Evolutionary conservation across 92 coral and sea anemone genomes (phyloP).

Genomic region (Galaxea fascicularis): DNA sequence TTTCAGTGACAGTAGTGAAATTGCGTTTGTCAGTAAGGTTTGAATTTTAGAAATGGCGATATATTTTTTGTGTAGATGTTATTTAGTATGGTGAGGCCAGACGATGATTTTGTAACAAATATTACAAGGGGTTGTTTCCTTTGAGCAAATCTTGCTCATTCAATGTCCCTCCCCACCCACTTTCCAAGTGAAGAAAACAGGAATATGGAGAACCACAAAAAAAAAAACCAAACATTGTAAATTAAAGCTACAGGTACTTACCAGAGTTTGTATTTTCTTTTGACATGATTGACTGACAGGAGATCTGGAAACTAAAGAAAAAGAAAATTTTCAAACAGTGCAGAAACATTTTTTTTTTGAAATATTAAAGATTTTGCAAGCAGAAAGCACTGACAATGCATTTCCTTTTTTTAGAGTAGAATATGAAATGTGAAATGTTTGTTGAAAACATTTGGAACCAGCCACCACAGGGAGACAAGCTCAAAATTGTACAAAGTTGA

Average conservation of each 20-base stretch:
- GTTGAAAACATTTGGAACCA: constrained; percentile 14
- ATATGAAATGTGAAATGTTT: constrained; percentile 14
- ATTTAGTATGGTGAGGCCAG: not conserved
- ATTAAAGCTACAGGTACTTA: constrained; percentile 17
- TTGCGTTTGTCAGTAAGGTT: no score
- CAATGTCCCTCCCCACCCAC: not conserved
- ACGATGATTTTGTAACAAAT: not conserved
- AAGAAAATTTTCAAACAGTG: constrained; percentile 9
- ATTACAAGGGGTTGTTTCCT: constrained; percentile 10
- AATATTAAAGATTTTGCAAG: constrained; percentile 4
- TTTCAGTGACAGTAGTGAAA: no score
- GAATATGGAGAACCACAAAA: constrained; percentile 1
- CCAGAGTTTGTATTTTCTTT: constrained; percentile 22
- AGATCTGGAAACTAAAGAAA: constrained; percentile 8
- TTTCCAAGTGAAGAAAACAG: constrained; percentile 6
- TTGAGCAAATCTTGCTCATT: not conserved
- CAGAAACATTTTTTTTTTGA: not conserved
- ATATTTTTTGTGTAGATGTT: not conserved
- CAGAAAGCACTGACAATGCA: constrained; percentile 11
- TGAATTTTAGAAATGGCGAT: no score
- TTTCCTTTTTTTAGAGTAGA: not conserved
- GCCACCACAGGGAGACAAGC: constrained; percentile 15
- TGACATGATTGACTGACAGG: constrained; percentile 32
- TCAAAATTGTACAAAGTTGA: constrained; percentile 12
- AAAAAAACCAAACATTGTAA: constrained; percentile 2